Base-by-base conservation (phyloP, 2,113 vertebrate genomes). In the Sinocyclocheilus grahami region DNA sequence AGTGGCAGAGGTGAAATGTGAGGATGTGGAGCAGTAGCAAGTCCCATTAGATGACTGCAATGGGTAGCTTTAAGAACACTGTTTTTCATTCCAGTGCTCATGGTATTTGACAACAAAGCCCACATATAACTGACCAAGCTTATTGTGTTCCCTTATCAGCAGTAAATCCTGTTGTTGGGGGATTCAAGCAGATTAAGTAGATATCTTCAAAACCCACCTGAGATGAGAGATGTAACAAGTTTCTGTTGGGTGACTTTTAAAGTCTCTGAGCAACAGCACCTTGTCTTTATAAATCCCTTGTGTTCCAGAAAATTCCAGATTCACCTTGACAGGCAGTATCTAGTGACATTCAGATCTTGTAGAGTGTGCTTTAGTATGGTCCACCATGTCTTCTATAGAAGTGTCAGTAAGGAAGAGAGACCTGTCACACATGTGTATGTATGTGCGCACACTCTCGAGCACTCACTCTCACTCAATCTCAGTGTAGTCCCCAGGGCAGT, bases 51-150 rank as follows among this genome's bases (percentile, higher is more conserved):
- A 20, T 72, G 46, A 55, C 30, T 51, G 8, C 75, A 22, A 24
- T 48, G 84, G 79, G 87, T 87, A 86, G 85, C 81, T 51, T 89
- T 65, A 33, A 82, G 84, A 87, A 84, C 58, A 85, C 71, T 60
- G 69, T 83, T 87, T 87, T 88, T 53, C n/a, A 69, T 77, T 77
- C 22, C 20, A 76, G 58, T 60, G 33, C 27, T 24, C 18, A 62
- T 62, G 37, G 16, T 55, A 74, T 87, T 84, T 55, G 62, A 53
- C 74, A 81, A 77, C 27, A 27, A 51, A 39, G 84, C 58, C 4
- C 24, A 53, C 51, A 10, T 82, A 37, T 82, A 89, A 83, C 86
- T 71, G 86, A 48, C 27, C 30, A 74, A 42, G 20, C 48, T 87
- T 86, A 80, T 76, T 80, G 65, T 53, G 33, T 60, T 80, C 69